Percentiles rank a stretch among this genome's conserved stretches.
phyloP scores from a whole-genome alignment of 37 sponge, comb jelly and placozoan genomes.

The Haliclona indistincta region DNA sequence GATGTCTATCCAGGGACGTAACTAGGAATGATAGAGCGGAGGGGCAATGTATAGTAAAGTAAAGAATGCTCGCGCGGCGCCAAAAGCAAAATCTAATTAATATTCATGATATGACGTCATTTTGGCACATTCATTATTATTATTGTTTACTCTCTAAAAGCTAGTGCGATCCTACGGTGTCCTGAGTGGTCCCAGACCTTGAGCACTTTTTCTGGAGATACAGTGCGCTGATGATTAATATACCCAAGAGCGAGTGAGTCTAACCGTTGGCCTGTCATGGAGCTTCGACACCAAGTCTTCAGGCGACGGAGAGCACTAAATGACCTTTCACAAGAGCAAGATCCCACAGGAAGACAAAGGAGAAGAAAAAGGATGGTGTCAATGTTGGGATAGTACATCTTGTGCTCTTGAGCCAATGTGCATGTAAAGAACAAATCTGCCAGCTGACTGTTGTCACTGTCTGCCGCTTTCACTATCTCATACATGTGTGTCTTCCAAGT shows the following conservation, averaged over 20 bases:
- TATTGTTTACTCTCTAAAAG: not conserved
- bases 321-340: conserved; percentile 20
- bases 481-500: conserved; percentile 21
- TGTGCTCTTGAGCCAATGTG: not conserved
- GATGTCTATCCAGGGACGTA: too few species aligned
- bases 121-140: too few species aligned
- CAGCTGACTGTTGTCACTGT: not conserved
- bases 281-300: conserved; percentile 1
- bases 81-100: too few species aligned
- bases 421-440: conserved; percentile 8
- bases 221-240: conserved; percentile 13
- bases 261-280: conserved; percentile 1
- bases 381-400: conserved; percentile 12
- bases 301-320: conserved; percentile 8
- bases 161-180: conserved; percentile 12
- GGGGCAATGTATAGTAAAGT: too few species aligned
- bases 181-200: conserved; percentile 22
- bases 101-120: too few species aligned
- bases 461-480: not conserved
- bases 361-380: conserved; percentile 4
- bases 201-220: conserved; percentile 9
- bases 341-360: conserved; percentile 1
- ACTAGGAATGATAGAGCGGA: too few species aligned
- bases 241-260: conserved; percentile 24
- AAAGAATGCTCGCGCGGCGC: too few species aligned